Percentiles rank a stretch among this genome's conserved stretches.
These are phyloP conservation scores for Neodiprion lecontei DNA, from an alignment of 1,140 invertebrate genomes.

Conservation along the genomic window DNA sequence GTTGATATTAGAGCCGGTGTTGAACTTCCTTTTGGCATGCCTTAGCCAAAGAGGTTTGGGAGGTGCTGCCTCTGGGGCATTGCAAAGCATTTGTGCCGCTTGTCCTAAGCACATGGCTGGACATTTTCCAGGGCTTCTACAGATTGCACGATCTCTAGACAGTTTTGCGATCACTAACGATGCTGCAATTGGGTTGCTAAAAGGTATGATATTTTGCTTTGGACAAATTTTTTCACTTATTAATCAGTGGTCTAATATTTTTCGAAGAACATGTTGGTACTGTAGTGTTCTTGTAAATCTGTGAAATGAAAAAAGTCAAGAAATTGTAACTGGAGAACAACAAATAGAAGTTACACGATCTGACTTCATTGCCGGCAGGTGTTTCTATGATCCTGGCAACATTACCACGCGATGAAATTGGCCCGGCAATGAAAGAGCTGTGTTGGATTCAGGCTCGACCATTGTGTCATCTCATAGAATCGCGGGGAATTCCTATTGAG, in stretches of 20 bases:
- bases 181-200: constrained; percentile 82
- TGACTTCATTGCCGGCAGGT: constrained; percentile 51
- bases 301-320: too few species aligned
- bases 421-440: constrained; percentile 77
- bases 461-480: constrained; percentile 67
- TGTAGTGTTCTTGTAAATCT: not conserved
- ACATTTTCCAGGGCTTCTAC: constrained; percentile 82
- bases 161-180: constrained; percentile 81
- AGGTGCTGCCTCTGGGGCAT: constrained; percentile 76
- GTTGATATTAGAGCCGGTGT: constrained; percentile 70
- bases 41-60: constrained; percentile 79
- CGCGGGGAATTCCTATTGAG: constrained; percentile 48
- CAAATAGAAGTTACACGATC: not conserved
- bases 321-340: too few species aligned
- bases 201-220: constrained; percentile 63
- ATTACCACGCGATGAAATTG: constrained; percentile 70
- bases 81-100: constrained; percentile 78
- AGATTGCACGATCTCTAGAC: constrained; percentile 81
- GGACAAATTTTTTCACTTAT: constrained; percentile 10
- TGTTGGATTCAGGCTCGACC: constrained; percentile 79
- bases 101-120: constrained; percentile 82
- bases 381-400: constrained; percentile 69
- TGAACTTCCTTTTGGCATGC: constrained; percentile 80
- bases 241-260: constrained; percentile 14
- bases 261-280: not conserved